Evolutionary conservation across 2,113 vertebrate genomes (phyloP).

Genomic region (Gymnogyps californianus): DNA sequence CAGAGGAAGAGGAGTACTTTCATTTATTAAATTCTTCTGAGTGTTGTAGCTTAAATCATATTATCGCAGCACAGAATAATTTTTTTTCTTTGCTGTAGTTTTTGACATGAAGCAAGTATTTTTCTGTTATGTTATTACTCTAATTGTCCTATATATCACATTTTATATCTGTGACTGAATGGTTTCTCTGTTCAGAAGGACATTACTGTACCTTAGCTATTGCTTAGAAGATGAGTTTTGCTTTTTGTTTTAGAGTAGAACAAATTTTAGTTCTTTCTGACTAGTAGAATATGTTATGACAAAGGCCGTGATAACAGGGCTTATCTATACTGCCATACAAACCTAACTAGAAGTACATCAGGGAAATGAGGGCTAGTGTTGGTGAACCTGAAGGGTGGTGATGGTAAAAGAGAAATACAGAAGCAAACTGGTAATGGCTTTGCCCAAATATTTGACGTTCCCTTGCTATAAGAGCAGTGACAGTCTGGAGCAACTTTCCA

Average conservation of each 20-base stretch:
- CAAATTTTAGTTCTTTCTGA: background rate
- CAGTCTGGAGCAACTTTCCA: background rate
- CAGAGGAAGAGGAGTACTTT: background rate
- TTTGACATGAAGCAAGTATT: background rate
- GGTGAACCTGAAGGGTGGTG: background rate
- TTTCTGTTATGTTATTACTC: background rate
- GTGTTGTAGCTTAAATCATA: background rate
- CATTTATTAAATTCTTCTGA: background rate
- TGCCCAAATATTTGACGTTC: background rate
- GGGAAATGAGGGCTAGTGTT: background rate
- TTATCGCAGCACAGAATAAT: background rate
- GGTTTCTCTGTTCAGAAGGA: background rate
- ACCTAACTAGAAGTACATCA: background rate
- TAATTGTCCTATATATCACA: background rate
- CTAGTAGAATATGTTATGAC: background rate
- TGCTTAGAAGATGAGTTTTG: background rate
- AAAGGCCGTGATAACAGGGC: background rate
- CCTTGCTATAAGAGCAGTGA: background rate
- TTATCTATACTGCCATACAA: background rate
- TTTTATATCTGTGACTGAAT: background rate
- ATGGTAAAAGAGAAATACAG: background rate
- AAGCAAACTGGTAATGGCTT: background rate
- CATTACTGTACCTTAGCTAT: background rate
- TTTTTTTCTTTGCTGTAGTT: background rate
- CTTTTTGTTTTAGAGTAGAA: background rate